Evolutionary conservation across 2,113 vertebrate genomes (phyloP).

Genomic region (Rhinopomastus cyanomelas): DNA sequence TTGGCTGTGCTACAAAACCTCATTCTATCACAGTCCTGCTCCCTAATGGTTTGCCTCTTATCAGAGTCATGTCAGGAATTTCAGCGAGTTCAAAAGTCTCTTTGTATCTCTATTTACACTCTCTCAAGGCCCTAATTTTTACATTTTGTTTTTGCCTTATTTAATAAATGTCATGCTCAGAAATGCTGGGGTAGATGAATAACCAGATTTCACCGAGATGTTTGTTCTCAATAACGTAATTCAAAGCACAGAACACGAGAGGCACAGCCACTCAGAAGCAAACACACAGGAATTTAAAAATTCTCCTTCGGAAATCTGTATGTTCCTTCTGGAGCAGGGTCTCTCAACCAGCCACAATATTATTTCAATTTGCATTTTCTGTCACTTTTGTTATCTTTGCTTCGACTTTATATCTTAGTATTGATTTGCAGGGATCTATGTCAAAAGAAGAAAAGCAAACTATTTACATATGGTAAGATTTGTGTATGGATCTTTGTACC

Average conservation of each 20-base stretch:
- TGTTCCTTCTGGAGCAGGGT: fast-evolving
- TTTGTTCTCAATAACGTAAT: neutral
- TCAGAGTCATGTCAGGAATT: conserved; percentile 34
- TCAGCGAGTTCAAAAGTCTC: conserved; percentile 11
- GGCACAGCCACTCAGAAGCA: neutral
- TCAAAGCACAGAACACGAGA: neutral
- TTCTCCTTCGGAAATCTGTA: neutral
- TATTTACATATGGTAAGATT: neutral
- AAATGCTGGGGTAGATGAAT: neutral
- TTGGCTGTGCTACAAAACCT: neutral
- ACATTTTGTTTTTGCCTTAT: conserved; percentile 5
- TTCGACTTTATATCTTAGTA: neutral
- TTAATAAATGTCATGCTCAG: neutral
- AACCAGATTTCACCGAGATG: conserved; percentile 16
- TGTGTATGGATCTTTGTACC: neutral
- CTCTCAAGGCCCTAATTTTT: neutral
- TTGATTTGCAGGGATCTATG: neutral
- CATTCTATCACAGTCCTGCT: neutral
- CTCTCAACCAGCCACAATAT: neutral
- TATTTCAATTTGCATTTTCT: neutral
- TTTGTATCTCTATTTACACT: conserved; percentile 13
- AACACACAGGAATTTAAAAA: neutral
- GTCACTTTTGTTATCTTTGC: neutral
- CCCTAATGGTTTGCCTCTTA: conserved; percentile 6
- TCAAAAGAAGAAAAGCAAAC: neutral